Conservation (phyloP, 2,888 invertebrate species). For the Nycteola revayana region DNA sequence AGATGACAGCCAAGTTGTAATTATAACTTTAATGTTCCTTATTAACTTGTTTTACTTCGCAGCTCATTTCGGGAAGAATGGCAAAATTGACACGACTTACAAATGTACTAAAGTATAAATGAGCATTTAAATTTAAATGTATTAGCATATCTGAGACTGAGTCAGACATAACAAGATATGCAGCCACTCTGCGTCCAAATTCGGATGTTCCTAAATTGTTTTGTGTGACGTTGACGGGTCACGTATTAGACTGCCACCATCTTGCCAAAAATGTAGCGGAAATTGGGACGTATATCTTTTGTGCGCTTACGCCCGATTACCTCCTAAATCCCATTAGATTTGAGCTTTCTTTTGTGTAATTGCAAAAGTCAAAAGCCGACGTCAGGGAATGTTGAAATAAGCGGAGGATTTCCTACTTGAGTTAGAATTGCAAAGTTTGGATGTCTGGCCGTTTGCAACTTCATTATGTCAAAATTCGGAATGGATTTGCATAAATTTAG, state of each 20-base stretch:
- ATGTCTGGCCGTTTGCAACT: no score
- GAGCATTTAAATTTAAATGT: no score
- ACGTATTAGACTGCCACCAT: constrained; percentile 26
- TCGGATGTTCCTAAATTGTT: constrained; percentile 29
- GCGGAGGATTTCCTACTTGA: neutral
- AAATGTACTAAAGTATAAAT: no score
- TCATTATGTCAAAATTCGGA: no score
- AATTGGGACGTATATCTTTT: constrained; percentile 22
- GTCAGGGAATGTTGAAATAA: constrained; percentile 3
- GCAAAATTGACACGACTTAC: no score
- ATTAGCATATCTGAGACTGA: constrained; percentile 6
- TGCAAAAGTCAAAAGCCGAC: constrained; percentile 13
- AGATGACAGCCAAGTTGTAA: no score
- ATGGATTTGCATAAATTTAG: no score
- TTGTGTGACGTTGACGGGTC: constrained; percentile 35
- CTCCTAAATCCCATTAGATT: constrained; percentile 18
- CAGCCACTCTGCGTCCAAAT: constrained; percentile 18
- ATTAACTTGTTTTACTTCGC: no score
- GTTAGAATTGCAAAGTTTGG: no score
- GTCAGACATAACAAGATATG: constrained; percentile 19
- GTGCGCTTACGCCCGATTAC: constrained; percentile 21
- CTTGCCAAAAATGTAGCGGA: constrained; percentile 23
- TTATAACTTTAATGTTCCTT: no score
- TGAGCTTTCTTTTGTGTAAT: constrained; percentile 6
- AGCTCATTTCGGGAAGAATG: no score